These are phyloP conservation scores for cattle (Bos taurus) DNA, from an alignment of 2,113 vertebrate species.

Conservation along the genomic window DNA sequence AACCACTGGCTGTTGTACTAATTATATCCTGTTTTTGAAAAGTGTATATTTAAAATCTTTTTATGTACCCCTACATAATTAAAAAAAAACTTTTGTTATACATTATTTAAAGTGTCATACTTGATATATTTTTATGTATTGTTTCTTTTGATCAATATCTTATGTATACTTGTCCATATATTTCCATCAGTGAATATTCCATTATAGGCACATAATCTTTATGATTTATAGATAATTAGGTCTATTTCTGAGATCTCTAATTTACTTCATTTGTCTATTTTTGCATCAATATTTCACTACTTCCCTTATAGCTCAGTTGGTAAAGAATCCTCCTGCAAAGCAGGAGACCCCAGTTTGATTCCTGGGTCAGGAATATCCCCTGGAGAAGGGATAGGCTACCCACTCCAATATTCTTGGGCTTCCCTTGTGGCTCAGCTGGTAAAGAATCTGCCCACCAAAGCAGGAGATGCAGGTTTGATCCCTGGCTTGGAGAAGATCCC, in stretches of 20 bases:
- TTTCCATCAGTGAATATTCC: neutral
- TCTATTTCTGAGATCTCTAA: neutral
- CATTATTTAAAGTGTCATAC: neutral
- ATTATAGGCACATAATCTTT: neutral
- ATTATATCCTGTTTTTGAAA: neutral
- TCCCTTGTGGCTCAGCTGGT: neutral
- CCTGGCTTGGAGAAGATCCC: neutral
- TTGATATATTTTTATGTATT: neutral
- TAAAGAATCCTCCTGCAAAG: neutral
- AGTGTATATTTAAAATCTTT: neutral
- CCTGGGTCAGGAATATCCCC: neutral
- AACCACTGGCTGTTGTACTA: neutral
- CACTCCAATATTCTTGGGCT: neutral
- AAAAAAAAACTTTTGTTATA: neutral
- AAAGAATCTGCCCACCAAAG: neutral
- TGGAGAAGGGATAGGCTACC: neutral
- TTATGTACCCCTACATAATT: neutral
- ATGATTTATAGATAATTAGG: neutral
- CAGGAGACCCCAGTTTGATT: neutral
- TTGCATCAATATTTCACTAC: neutral
- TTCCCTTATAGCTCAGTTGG: neutral
- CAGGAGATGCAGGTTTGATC: neutral
- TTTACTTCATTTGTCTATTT: neutral
- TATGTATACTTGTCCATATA: neutral
- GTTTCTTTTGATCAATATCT: neutral